A percentile compares a stretch with the other conserved stretches of the same genome.
Conservation (phyloP, 1,140 invertebrate species). For the Drosophila lini region DNA sequence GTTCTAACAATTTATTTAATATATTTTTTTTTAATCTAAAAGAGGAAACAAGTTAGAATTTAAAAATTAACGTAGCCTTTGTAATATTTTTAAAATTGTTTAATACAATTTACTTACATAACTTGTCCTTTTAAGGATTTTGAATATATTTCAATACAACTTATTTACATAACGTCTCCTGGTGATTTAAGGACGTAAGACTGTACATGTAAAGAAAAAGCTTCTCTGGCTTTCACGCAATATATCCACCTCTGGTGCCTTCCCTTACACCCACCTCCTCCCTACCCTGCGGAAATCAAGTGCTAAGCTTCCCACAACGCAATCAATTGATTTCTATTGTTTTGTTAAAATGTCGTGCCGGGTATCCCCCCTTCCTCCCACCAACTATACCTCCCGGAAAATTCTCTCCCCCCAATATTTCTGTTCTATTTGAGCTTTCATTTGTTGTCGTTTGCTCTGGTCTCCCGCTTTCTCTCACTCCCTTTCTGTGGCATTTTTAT, state of each 20-base stretch:
- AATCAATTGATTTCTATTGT: constrained; percentile 83
- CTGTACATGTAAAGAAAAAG: constrained; percentile 27
- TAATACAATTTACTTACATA: no score
- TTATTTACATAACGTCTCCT: not conserved
- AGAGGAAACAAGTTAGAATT: no score
- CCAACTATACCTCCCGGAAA: not conserved
- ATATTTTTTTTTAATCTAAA: no score
- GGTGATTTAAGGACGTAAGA: not conserved
- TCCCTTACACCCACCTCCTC: not conserved
- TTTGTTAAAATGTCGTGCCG: constrained; percentile 79
- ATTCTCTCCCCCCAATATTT: constrained; percentile 45
- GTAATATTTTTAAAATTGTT: no score
- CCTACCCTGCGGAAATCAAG: constrained; percentile 69
- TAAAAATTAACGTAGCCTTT: no score
- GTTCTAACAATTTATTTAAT: no score
- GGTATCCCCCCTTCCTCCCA: constrained; percentile 8
- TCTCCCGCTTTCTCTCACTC: not conserved
- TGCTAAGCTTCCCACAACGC: constrained; percentile 82
- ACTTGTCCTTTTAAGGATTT: no score
- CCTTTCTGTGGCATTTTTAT: constrained; percentile 71
- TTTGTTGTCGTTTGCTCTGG: constrained; percentile 35
- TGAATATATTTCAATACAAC: no score
- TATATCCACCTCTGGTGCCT: constrained; percentile 36
- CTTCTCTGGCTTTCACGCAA: constrained; percentile 57
- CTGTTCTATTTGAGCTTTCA: constrained; percentile 60